Evolutionary conservation across 1,140 invertebrate species (phyloP), one percentile per base, ranked within the genome.

Genomic region (Mactra quadrangularis): DNA sequence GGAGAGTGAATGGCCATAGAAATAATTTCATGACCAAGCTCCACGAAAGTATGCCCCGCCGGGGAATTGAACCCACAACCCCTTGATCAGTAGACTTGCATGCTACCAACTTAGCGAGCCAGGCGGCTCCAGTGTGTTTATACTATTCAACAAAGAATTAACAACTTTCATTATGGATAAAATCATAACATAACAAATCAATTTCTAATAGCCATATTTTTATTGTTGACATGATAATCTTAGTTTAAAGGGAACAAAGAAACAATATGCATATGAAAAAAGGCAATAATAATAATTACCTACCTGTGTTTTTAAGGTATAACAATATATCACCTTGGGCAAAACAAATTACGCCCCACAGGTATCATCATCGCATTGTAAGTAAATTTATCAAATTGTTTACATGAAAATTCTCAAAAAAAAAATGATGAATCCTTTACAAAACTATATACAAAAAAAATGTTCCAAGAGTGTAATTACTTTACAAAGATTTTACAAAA

Each of bases 131-230:
- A n/a, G n/a, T n/a, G n/a, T n/a, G n/a, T n/a, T n/a, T n/a, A n/a
- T n/a, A n/a, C n/a, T n/a, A n/a, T n/a, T n/a, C n/a, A n/a, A n/a
- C n/a, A n/a, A n/a, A n/a, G n/a, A n/a, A n/a, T n/a, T n/a, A n/a
- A n/a, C n/a, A n/a, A n/a, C n/a, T n/a, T n/a, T n/a, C n/a, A n/a
- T n/a, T n/a, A n/a, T n/a, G n/a, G n/a, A n/a, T n/a, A n/a, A n/a
- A n/a, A n/a, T n/a, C n/a, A n/a, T n/a, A n/a, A n/a, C n/a, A n/a
- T n/a, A n/a, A n/a, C n/a, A n/a, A n/a, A n/a, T n/a, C n/a, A n/a
- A n/a, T n/a, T n/a, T n/a, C 74, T 76, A 76, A 62, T 62, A 76
- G 74, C 74, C 74, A 76, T 76, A 76, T 41, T 45, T 76, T 76
- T 76, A 76, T 76, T 76, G 29, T n/a, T 33, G 50, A 47, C 33